Base-by-base conservation (phyloP, 2,113 vertebrate genomes). In the Arvicanthis niloticus region DNA sequence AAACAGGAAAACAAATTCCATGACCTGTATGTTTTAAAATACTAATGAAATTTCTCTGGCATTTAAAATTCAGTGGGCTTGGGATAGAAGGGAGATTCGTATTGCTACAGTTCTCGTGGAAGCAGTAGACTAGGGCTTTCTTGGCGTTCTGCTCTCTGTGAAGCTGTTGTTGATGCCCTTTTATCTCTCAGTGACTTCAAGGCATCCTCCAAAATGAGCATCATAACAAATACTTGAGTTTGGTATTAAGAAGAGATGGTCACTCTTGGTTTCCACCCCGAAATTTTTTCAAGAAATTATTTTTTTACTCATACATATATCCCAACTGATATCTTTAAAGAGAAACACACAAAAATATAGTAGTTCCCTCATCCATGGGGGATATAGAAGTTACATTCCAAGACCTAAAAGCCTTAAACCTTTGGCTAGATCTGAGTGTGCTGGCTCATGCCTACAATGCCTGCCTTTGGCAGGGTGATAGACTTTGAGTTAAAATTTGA, bases 271-370 rank as follows among this genome's bases (percentile, higher is more conserved):
- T 95, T 84, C 58, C 34, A 65, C 82, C 81, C 22, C n/a, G 19
- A 8, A 42, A 31, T 37, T 31, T 91, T 97, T 94, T 93, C 48
- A 96, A 89, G 95, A 56, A 37, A 24, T 53, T 19, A 53, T 40
- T 48, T 48, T 45, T 45, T 48, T 48, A 26, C 78, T 81, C 53
- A 58, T 58, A 40, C 51, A 56, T 24, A 22, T 22, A 21, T 31
- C 34, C 95, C 68, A 91, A 91, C 11, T 88, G 75, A 65, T 92
- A 72, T 70, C 37, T 58, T 95, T 88, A 95, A 75, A 91, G 51
- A 45, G 91, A 92, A 80, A 93, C 5, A 89, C 19, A 81, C 16
- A 81, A 21, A 40, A 15, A 45, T 3, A 60, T 7, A 22, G 65
- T 56, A 42, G 58, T 42, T 60, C 17, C 73, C 26, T 13, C 40